phyloP scores from a whole-genome alignment of 2,113 vertebrate species.

The Cochlearius cochlearius region DNA sequence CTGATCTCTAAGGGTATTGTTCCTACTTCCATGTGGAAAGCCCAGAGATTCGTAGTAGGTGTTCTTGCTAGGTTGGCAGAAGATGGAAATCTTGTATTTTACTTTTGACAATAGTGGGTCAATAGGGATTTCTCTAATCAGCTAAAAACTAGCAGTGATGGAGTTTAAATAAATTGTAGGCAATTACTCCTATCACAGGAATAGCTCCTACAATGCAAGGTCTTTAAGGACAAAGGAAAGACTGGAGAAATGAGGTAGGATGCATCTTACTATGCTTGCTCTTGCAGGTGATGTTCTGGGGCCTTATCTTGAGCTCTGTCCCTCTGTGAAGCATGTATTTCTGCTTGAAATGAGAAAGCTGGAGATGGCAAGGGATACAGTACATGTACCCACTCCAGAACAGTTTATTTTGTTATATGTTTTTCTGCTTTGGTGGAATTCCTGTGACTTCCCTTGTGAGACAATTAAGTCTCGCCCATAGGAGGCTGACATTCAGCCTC shows the following conservation, averaged over 20 bases:
- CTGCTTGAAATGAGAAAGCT: background rate
- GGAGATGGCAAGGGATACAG: background rate
- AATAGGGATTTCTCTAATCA: slow-evolving; percentile 1
- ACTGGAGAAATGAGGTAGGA: background rate
- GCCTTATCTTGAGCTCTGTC: background rate
- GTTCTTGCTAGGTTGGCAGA: background rate
- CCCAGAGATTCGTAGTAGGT: background rate
- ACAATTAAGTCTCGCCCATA: background rate
- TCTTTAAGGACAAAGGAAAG: background rate
- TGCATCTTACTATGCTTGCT: background rate
- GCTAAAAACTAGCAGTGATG: background rate
- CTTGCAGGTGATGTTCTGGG: background rate
- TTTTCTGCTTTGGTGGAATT: background rate
- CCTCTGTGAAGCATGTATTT: background rate
- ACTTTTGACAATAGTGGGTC: background rate
- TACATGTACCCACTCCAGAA: background rate
- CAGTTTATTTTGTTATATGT: background rate
- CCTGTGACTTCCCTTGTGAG: background rate
- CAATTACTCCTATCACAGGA: background rate
- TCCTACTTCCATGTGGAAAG: background rate
- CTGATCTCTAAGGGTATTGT: background rate
- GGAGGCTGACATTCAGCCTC: background rate
- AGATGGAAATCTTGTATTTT: background rate
- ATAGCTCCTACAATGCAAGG: background rate
- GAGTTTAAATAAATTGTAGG: slow-evolving; percentile 5